Percentiles rank a stretch among this genome's conserved stretches.
phyloP scores from a whole-genome alignment of 2,888 invertebrate species.

The Drosophila kambysellisi region DNA sequence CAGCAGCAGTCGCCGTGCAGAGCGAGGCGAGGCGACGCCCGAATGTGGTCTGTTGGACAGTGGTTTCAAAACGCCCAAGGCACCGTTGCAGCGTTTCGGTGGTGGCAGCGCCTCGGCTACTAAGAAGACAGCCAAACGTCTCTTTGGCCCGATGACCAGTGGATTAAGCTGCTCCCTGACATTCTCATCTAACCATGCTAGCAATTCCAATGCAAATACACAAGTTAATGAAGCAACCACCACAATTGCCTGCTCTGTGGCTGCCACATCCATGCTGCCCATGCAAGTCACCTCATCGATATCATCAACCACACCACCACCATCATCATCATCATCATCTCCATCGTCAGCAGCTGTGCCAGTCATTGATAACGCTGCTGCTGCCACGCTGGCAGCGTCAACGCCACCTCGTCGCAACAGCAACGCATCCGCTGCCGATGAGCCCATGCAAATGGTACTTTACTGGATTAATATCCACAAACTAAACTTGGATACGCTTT shows the following conservation, averaged over 20 bases:
- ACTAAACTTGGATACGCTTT: slow-evolving; percentile 38
- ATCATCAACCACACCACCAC: slow-evolving; percentile 31
- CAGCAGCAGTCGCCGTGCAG: slow-evolving; percentile 65
- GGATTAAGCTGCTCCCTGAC: slow-evolving; percentile 22
- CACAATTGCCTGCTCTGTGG: slow-evolving; percentile 57
- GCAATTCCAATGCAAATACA: slow-evolving; percentile 12
- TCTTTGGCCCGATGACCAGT: slow-evolving; percentile 55
- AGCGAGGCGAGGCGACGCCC: slow-evolving; percentile 46
- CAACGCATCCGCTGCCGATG: slow-evolving; percentile 43
- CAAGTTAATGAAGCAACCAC: slow-evolving; percentile 35
- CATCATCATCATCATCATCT: slow-evolving; percentile 38
- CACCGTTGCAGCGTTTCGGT: slow-evolving; percentile 70
- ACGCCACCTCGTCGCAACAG: slow-evolving; percentile 27
- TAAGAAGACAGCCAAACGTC: slow-evolving; percentile 67
- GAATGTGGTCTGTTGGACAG: slow-evolving; percentile 60
- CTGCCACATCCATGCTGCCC: slow-evolving; percentile 45
- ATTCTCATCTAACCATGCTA: slow-evolving; percentile 39
- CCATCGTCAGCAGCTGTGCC: slow-evolving; percentile 43
- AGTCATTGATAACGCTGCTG: slow-evolving; percentile 33
- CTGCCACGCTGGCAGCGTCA: slow-evolving; percentile 33
- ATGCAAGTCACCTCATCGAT: slow-evolving; percentile 30
- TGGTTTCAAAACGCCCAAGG: slow-evolving; percentile 84
- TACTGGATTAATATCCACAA: slow-evolving; percentile 25
- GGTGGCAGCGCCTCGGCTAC: slow-evolving; percentile 44
- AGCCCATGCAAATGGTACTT: slow-evolving; percentile 66